phyloP scores from a whole-genome alignment of 2,113 vertebrate species.

The Puma concolor region DNA sequence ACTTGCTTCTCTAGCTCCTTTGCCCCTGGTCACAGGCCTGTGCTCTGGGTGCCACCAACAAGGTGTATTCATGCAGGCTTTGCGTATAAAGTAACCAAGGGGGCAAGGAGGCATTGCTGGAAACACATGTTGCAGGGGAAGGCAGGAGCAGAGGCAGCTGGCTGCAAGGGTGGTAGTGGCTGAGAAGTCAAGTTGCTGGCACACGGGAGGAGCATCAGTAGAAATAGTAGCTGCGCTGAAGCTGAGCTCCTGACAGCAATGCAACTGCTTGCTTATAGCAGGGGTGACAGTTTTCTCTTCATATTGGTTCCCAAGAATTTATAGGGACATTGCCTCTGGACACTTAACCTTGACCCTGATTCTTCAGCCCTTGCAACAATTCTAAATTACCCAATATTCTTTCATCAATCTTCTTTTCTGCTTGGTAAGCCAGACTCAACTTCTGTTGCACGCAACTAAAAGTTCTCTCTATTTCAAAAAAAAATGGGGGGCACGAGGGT shows the following conservation, averaged over 20 bases:
- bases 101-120: neutral
- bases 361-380: neutral
- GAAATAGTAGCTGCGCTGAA: neutral
- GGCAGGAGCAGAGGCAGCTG: neutral
- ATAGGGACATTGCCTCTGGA: neutral
- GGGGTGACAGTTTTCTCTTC: neutral
- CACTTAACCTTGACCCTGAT: neutral
- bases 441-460: neutral
- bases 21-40: neutral
- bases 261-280: neutral
- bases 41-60: neutral
- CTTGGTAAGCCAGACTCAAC: neutral
- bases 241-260: neutral
- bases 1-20: neutral
- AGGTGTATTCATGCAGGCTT: neutral
- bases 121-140: neutral
- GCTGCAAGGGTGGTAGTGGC: neutral
- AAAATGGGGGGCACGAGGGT: too few species aligned
- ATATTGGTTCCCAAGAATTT: neutral
- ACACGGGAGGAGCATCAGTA: neutral
- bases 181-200: neutral
- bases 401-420: neutral
- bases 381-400: neutral
- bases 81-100: neutral
- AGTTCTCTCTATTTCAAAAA: neutral